Evolutionary conservation across 2,888 invertebrate species (phyloP).

Genomic region (Tiphia femorata): DNA sequence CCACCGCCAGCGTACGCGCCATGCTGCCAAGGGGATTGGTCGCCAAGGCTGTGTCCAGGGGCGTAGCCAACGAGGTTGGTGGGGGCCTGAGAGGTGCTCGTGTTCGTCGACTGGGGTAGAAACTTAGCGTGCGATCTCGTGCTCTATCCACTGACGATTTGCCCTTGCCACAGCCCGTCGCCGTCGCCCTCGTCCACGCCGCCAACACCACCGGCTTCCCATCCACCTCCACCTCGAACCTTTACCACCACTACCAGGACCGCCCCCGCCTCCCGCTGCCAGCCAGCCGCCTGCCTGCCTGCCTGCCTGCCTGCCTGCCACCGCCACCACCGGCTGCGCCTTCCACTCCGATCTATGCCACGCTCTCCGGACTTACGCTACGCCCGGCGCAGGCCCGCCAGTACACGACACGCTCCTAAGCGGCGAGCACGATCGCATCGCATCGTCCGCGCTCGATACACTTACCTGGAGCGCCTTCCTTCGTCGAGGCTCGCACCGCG

Average conservation of each 20-base stretch:
- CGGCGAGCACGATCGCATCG: constrained; percentile 49
- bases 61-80: constrained; percentile 43
- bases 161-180: background rate
- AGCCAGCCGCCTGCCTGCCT: too few relatives aligned
- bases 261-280: constrained; percentile 23
- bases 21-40: constrained; percentile 61
- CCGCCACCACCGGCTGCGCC: constrained; percentile 33
- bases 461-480: too few relatives aligned
- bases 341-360: constrained; percentile 41
- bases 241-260: constrained; percentile 10
- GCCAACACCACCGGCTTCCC: constrained; percentile 5
- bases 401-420: constrained; percentile 59
- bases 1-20: constrained; percentile 52
- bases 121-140: constrained; percentile 6
- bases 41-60: constrained; percentile 32
- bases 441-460: constrained; percentile 3
- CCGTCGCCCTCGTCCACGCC: background rate
- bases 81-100: constrained; percentile 21
- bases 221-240: constrained; percentile 30
- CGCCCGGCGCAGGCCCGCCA: constrained; percentile 51
- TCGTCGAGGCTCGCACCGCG: too few relatives aligned
- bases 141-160: constrained; percentile 2
- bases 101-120: constrained; percentile 13
- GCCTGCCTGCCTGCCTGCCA: too few relatives aligned
- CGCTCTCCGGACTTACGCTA: constrained; percentile 48